These are phyloP conservation scores for Actinia tenebrosa DNA, from an alignment of 64 coral and sea anemone genomes.

Conservation along the genomic window DNA sequence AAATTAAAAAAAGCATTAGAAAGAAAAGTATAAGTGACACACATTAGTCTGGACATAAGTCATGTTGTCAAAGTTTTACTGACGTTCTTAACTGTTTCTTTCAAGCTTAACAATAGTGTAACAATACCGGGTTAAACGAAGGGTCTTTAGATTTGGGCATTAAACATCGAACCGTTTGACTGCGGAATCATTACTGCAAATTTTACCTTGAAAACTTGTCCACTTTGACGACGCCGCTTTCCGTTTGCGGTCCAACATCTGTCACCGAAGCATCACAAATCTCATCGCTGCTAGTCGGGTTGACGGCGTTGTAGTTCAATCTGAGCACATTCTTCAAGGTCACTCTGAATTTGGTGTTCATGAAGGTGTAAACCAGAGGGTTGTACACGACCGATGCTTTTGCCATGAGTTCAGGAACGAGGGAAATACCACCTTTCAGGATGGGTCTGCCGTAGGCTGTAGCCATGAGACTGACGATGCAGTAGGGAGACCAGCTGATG, in stretches of 20 bases:
- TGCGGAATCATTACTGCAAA: no score
- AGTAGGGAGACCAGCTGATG: slow-evolving; percentile 83
- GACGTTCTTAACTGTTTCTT: no score
- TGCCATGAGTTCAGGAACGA: slow-evolving; percentile 50
- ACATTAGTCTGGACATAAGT: no score
- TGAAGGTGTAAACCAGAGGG: slow-evolving; percentile 60
- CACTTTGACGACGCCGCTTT: background rate
- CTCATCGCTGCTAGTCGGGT: background rate
- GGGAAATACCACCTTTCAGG: background rate
- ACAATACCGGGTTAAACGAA: no score
- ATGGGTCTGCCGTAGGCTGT: slow-evolving; percentile 32
- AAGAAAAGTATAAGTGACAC: no score
- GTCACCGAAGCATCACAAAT: background rate
- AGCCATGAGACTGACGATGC: slow-evolving; percentile 54
- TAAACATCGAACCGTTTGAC: no score
- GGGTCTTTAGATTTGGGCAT: no score
- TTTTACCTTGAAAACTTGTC: background rate
- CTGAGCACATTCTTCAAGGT: slow-evolving; percentile 33
- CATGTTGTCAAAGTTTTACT: no score
- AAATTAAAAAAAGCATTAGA: no score
- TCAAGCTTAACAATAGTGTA: no score
- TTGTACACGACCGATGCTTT: slow-evolving; percentile 82
- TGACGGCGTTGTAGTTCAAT: slow-evolving; percentile 4
- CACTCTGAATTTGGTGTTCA: slow-evolving; percentile 63
- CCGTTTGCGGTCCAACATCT: background rate